Percentiles rank a stretch among this genome's conserved stretches.
Conservation (phyloP, 2,888 invertebrate genomes). For the Phragmatobia fuliginosa region DNA sequence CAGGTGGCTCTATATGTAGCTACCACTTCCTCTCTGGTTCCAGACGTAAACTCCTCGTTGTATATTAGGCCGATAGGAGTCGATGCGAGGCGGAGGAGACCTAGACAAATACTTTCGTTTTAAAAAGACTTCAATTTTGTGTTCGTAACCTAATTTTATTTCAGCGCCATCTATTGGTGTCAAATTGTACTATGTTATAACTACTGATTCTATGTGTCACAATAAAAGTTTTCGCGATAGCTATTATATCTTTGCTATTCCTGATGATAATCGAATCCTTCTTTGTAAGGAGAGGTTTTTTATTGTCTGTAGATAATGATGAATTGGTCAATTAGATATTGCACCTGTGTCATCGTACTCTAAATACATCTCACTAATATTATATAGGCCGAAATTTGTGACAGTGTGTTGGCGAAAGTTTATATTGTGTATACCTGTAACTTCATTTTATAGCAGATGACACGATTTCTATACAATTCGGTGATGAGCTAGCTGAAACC, state of each 20-base stretch:
- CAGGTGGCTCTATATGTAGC: slow-evolving; percentile 91
- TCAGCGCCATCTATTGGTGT: not conserved
- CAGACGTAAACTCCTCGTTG: slow-evolving; percentile 88
- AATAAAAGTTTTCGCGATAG: not conserved
- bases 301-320: too few species aligned
- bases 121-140: too few species aligned
- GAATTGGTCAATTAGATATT: not conserved
- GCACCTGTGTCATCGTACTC: not conserved
- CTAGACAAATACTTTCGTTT: slow-evolving; percentile 57
- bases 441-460: not conserved
- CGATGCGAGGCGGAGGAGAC: slow-evolving; percentile 87
- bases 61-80: slow-evolving; percentile 88
- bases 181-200: not conserved
- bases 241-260: not conserved
- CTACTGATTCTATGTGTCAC: not conserved
- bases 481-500: not conserved
- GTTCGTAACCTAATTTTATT: not conserved
- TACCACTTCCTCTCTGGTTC: slow-evolving; percentile 88
- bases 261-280: not conserved
- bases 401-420: too few species aligned
- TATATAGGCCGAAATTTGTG: not conserved
- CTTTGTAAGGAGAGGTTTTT: too few species aligned
- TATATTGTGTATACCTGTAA: not conserved
- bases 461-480: not conserved
- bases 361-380: not conserved